Evolutionary conservation across 1,140 invertebrate species (phyloP), one percentile per base, ranked within the genome.

Genomic region (Pogonomyrmex barbatus): DNA sequence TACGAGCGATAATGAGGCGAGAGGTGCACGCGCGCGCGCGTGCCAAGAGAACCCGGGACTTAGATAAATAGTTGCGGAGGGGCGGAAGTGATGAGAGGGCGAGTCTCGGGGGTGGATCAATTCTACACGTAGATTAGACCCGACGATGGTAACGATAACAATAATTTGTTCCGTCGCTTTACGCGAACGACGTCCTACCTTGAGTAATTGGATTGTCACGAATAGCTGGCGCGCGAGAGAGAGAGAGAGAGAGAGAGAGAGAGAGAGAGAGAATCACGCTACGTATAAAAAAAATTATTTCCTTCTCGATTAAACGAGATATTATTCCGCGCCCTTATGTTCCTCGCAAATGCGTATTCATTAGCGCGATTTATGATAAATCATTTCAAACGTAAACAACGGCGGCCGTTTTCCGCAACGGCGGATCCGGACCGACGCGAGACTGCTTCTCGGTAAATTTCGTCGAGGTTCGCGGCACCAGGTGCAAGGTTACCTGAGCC

Each of bases 131-230:
- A 83, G 79, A 83, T 83, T 83, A 73, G 68, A 71, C 54, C 42
- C 42, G 67, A 70, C 30, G 54, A 83, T 75, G 58, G 79, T 33
- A 73, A 47, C 54, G 79, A 83, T 83, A 83, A 83, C 68, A 58
- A 81, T 81, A 70, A 83, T 83, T 83, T 73, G 79, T 73, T 60
- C 79, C 67, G 67, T 71, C 79, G 52, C 78, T 81, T 82, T 82
- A 47, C 14, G 42, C 47, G 67, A 70, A 73, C 39, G 67, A 71
- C 39, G 78, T 30, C 60, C 60, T 42, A 12, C 39, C 79, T 83
- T 75, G 79, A 83, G 79, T 83, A 83, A 83, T 83, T 75, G 79
- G 79, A 83, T 83, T 54, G 67, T 36, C n/a, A 36, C 17, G 60
- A 54, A 33, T 33, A 33, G 30, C 3, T 3, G 70, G 12, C 12